Evolutionary conservation across 2,113 vertebrate genomes (phyloP), one percentile per base, ranked within the genome.

Genomic region (Neolamprologus sp.): DNA sequence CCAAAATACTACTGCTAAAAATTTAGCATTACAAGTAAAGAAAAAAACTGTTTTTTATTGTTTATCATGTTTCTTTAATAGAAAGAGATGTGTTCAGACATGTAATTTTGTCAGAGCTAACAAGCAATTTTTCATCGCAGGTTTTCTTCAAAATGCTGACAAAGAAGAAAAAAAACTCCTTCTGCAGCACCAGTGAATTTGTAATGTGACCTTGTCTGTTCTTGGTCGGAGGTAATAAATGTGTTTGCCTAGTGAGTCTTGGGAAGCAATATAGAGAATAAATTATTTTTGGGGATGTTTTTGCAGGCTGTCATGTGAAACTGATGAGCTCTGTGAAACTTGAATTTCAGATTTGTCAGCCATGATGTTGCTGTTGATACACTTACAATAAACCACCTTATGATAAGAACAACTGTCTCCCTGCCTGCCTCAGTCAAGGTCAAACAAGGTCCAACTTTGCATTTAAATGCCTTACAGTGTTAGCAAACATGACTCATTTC

Each of bases 121-220:
- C 54, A 83, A 78, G 49, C 60, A 19, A 42, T 87, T 91, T 86
- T 84, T 87, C 49, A 58, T 33, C 21, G 2, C 9, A 33, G 19
- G 17, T 60, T 84, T 71, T 42, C 40, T 60, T 81, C 51, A 85
- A 86, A 85, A 53, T 88, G 83, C 89, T 91, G 86, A 92, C 63
- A 80, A 21, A 78, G 78, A 73, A 80, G 80, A 5, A 68, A 4
- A 23, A 71, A 26, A 88, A 53, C 8, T 7, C 35, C 7, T 65
- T 17, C 55, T 71, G 63, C 87, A 75, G 19, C 45, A 53, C 60
- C 6, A 9, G 40, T 81, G 81, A 88, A 85, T 92, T 26, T 85
- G 37, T 85, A 87, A 92, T 79, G 45, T 88, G 90, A 92, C 93
- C 89, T 93, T 89, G 92, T 92, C 88, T 85, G 23, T 82, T 79